Evolutionary conservation across 2,113 vertebrate genomes (phyloP).

Genomic region (Ploceus nigricollis): DNA sequence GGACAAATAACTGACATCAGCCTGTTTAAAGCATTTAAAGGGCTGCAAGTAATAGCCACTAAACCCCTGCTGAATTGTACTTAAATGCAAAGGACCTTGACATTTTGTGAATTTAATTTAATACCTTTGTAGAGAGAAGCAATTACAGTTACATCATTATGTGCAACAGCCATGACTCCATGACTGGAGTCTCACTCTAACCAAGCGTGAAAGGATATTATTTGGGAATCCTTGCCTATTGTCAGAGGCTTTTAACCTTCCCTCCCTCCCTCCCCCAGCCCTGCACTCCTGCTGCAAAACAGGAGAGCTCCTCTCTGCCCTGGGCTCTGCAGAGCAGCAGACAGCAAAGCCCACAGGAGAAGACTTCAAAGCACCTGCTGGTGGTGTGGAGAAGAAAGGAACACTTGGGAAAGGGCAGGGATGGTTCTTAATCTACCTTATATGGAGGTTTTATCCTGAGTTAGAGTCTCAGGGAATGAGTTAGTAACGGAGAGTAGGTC

Average conservation of each 20-base stretch:
- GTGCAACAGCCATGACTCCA: not conserved
- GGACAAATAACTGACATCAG: not conserved
- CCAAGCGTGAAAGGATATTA: not conserved
- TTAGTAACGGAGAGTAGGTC: fast-evolving
- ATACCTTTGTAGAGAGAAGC: constrained; percentile 26
- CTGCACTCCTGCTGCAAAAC: not conserved
- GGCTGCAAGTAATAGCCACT: not conserved
- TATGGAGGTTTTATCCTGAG: not conserved
- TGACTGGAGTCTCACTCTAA: not conserved
- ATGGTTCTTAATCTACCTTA: fast-evolving
- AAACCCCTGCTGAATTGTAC: not conserved
- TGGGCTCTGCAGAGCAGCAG: not conserved
- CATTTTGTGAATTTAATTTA: constrained; percentile 49
- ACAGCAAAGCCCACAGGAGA: not conserved
- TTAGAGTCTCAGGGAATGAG: not conserved
- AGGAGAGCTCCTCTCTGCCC: not conserved
- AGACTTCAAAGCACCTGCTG: not conserved
- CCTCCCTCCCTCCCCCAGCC: too few relatives aligned
- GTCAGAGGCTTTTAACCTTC: not conserved
- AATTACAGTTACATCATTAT: constrained; percentile 47
- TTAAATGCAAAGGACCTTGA: constrained; percentile 42
- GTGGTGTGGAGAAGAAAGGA: not conserved
- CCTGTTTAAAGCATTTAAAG: not conserved
- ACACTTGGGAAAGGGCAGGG: not conserved
- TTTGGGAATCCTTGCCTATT: not conserved